Evolutionary conservation across 1,140 invertebrate species (phyloP), one percentile per base, ranked within the genome.

Genomic region (Macrocentrus cingulum): DNA sequence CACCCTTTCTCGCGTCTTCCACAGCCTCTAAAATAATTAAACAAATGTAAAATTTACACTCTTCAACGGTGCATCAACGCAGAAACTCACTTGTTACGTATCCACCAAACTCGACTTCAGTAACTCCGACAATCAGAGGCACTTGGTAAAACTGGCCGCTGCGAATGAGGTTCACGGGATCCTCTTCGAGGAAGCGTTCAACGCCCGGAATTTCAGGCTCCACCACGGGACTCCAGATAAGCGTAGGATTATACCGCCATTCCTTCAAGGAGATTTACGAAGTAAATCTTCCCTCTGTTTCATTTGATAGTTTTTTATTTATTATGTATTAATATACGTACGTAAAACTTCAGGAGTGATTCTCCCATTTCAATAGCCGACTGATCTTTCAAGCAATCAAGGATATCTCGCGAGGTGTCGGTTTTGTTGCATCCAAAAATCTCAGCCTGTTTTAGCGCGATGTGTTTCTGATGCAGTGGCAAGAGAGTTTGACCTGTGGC

Each of bases 391-490:
- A 91, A 68, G 55, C 90, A 91, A 34, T 82, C 69, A 2, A 89
- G 53, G 52, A 90, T 84, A 15, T 81, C 81, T 5, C 71, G 74
- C 1, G 82, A 80, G 1, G 79, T 81, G 37, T 83, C 74, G 0
- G 81, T n/a, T n/a, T n/a, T 83, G 1, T 85, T 82, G 70, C 91
- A 93, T 58, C 84, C 81, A 0, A 92, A 67, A 4, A 87, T 63
- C 11, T 81, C 67, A 0, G 89, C 90, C 65, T 92, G 85, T 64
- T 84, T 85, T 32, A 84, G 81, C 1, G 88, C 87, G 37, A 90
- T 64, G 50, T 84, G 63, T 11, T 81, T 72, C 62, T 87, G 84
- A 54, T 89, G 72, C 1, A 69, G 70, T 0, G 81, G 79, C 4
- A 83, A 68, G 7, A 74, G 70, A 68, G 77, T 85, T 37, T 84